phyloP scores from a whole-genome alignment of 2,797 vertebrate genomes.

The Podargus strigoides region DNA sequence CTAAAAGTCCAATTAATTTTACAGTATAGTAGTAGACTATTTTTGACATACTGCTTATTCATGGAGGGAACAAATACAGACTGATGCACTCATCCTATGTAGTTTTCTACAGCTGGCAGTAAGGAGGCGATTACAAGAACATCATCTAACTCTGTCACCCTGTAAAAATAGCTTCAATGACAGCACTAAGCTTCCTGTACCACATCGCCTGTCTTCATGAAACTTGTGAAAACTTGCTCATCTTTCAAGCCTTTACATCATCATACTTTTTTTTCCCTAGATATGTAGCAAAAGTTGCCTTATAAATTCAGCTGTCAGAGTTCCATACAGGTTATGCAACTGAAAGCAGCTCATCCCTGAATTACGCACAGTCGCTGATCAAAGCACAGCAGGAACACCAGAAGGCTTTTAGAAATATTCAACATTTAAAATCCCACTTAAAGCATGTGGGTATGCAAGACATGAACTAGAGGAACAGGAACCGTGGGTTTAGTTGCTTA shows the following conservation, averaged over 20 bases:
- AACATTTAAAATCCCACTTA: constrained; percentile 7
- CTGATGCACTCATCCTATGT: not conserved
- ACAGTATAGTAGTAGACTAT: not conserved
- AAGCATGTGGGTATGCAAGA: not conserved
- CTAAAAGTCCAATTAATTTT: not conserved
- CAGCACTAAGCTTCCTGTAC: not conserved
- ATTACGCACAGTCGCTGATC: not conserved
- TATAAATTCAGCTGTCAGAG: not conserved
- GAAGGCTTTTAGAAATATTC: not conserved
- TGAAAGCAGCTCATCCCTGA: not conserved
- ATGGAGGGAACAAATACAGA: not conserved
- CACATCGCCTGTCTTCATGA: not conserved
- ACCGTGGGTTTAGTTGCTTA: not conserved
- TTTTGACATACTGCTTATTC: not conserved
- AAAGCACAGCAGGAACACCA: not conserved
- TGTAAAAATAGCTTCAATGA: not conserved
- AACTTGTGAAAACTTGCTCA: not conserved
- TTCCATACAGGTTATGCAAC: not conserved
- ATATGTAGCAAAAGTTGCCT: not conserved
- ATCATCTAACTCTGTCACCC: not conserved
- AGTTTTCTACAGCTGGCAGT: not conserved
- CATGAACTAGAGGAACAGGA: constrained; percentile 6
- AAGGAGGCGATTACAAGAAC: not conserved
- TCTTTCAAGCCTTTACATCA: not conserved
- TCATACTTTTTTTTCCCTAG: not conserved